These are phyloP conservation scores for Epizoanthus scotinus DNA, from an alignment of 92 coral and sea anemone genomes.

Conservation along the genomic window DNA sequence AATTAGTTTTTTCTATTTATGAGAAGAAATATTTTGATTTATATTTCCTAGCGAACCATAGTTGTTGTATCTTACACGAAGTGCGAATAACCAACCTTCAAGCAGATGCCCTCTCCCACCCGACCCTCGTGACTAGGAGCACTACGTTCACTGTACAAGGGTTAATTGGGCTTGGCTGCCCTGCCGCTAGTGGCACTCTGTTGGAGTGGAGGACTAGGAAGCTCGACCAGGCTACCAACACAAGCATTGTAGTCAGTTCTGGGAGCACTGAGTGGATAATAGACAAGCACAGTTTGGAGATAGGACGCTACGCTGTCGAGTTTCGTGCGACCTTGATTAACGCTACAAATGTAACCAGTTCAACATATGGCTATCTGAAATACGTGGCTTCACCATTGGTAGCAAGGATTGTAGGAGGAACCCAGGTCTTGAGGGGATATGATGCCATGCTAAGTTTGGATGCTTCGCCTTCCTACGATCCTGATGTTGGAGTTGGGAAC, in stretches of 20 bases:
- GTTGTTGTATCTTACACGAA: slow-evolving; percentile 25
- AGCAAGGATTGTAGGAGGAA: slow-evolving; percentile 50
- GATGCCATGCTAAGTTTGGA: slow-evolving; percentile 34
- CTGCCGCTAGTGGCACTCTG: neutral
- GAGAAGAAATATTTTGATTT: neutral
- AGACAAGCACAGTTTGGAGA: slow-evolving; percentile 16
- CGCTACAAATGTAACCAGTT: neutral
- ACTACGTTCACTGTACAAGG: slow-evolving; percentile 23
- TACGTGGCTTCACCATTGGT: slow-evolving; percentile 32
- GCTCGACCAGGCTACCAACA: neutral
- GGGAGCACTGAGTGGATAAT: slow-evolving; percentile 20
- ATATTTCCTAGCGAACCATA: neutral
- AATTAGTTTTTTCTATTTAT: too few species aligned
- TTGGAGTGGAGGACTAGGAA: slow-evolving; percentile 19
- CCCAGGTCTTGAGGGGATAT: slow-evolving; percentile 23
- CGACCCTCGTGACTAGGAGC: neutral
- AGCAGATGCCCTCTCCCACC: neutral
- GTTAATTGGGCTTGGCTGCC: slow-evolving; percentile 5
- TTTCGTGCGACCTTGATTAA: slow-evolving; percentile 2
- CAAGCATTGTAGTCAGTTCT: neutral
- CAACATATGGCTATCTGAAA: slow-evolving; percentile 30
- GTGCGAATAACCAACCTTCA: slow-evolving; percentile 21
- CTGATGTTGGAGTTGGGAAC: slow-evolving; percentile 39
- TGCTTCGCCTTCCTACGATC: slow-evolving; percentile 59
- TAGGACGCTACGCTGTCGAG: slow-evolving; percentile 38